phyloP scores from a whole-genome alignment of 2,888 invertebrate species.

The Phengaris arion region DNA sequence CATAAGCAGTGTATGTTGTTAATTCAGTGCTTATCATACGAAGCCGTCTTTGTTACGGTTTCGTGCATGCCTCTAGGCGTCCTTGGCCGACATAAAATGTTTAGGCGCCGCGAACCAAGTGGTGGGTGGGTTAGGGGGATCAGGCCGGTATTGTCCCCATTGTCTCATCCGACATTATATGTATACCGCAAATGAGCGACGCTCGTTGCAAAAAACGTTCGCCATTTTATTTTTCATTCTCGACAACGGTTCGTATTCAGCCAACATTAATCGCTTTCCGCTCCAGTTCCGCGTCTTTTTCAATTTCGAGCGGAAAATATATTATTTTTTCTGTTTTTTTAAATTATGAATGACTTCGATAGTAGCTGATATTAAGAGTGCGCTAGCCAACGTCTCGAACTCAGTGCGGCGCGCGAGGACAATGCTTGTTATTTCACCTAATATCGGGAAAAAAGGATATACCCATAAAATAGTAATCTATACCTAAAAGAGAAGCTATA shows the following conservation, averaged over 20 bases:
- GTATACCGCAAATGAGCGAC: constrained; percentile 40
- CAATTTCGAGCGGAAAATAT: constrained; percentile 22
- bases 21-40: constrained; percentile 38
- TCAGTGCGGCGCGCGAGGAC: no score
- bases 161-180: constrained; percentile 41
- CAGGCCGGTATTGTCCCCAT: constrained; percentile 62
- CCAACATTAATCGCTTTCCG: constrained; percentile 36
- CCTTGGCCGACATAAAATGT: constrained; percentile 72
- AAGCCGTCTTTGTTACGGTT: constrained; percentile 35
- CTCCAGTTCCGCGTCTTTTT: constrained; percentile 33
- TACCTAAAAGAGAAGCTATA: no score
- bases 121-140: constrained; percentile 50
- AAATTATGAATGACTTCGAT: neutral
- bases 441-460: no score
- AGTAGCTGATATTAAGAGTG: neutral
- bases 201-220: constrained; percentile 36
- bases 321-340: neutral
- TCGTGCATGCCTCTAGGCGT: constrained; percentile 32
- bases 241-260: constrained; percentile 34
- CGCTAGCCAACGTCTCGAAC: no score
- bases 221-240: constrained; percentile 34
- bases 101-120: constrained; percentile 54
- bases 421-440: no score
- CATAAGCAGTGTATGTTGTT: constrained; percentile 34
- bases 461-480: no score